Evolutionary conservation across 35 echinoderm and acorn worm species (phyloP).

Genomic region (Strongylocentrotus purpuratus): DNA sequence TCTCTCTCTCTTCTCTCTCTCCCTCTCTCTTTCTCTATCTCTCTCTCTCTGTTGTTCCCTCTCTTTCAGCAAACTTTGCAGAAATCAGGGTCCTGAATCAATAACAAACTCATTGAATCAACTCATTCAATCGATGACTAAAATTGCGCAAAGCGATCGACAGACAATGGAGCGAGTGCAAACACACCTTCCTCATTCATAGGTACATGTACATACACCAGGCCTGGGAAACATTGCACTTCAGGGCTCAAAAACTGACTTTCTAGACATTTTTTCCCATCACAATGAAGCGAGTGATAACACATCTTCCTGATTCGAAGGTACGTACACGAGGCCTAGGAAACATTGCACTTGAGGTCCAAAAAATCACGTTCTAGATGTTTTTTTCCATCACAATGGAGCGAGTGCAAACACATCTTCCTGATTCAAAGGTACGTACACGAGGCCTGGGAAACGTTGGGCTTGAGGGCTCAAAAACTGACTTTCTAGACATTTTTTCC

Average conservation of each 20-base stretch:
- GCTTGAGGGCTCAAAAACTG: not conserved
- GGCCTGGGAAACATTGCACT: not conserved
- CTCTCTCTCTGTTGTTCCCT: too few species aligned
- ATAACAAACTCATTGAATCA: conserved; percentile 19
- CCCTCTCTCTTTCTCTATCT: too few species aligned
- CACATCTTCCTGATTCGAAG: too few species aligned
- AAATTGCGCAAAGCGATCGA: not conserved
- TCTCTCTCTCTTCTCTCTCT: too few species aligned
- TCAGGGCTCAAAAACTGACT: too few species aligned
- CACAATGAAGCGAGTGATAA: too few species aligned
- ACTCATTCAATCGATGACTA: conserved; percentile 3
- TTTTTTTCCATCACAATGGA: not conserved
- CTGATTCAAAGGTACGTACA: not conserved
- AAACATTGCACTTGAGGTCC: too few species aligned
- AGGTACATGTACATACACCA: not conserved
- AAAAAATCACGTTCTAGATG: not conserved
- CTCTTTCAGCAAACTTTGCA: not conserved
- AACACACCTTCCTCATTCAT: not conserved
- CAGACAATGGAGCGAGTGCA: not conserved
- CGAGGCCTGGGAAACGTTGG: not conserved
- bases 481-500: not conserved
- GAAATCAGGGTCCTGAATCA: not conserved
- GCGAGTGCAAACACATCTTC: not conserved
- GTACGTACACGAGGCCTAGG: too few species aligned
- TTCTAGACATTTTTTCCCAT: too few species aligned